Evolutionary conservation across 2,888 invertebrate genomes (phyloP), one percentile per base, ranked within the genome.

Genomic region (Dynastes hyllus): DNA sequence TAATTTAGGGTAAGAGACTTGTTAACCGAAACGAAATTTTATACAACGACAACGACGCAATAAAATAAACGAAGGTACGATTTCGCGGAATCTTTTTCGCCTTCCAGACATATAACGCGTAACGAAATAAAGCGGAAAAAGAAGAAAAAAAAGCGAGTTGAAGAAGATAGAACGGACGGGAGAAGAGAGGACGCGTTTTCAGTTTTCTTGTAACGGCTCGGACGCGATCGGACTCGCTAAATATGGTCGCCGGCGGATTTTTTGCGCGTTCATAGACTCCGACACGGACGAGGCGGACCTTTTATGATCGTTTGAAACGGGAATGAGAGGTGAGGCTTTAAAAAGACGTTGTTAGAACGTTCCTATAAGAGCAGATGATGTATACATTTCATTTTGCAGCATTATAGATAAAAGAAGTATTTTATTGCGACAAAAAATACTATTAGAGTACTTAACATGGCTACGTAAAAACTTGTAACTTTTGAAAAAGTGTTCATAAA

Each of bases 11-110:
- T 70, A 53, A 63, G 51, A 61, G 70, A 63, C 78, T 78, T 61
- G 78, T 78, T 78, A 71, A 71, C 70, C 69, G 78, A 71, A 71
- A 78, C 71, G 58, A 73, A 73, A 73, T 78, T 78, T 78, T 78
- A 78, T 78, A 50, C 71, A 16, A 45, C 29, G 50, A 67, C 29
- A 45, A 67, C 45, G 58, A 29, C 16, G 58, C 40, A 58, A 61
- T 73, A 73, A 73, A 73, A 61, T 58, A 61, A 73, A 70, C 53
- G 70, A 16, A 66, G 40, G 45, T 22, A 71, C 58, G 73, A 73
- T 32, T 73, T 73, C 73, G 58, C 40, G 40, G 73, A 73, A 73
- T 73, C 37, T 53, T 53, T 55, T 55, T 55, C 55, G 55, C 55
- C 55, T 55, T 55, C 55, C 45, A 45, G 45, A 45, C 45, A 16